phyloP scores from a whole-genome alignment of 2,888 invertebrate species.

The Operophtera brumata region DNA sequence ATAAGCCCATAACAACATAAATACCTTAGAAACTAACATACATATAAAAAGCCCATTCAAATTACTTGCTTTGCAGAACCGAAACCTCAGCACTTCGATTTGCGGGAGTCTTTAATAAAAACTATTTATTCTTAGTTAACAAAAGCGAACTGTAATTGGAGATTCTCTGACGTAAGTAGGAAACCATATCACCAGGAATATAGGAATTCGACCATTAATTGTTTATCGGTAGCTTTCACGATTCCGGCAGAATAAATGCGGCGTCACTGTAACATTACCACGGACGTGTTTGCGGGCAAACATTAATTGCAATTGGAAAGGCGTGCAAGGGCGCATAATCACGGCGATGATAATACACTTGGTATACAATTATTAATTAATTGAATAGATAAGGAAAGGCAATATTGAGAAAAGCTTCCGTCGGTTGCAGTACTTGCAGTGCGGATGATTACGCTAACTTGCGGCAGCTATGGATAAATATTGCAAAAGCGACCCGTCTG shows the following conservation, averaged over 20 bases:
- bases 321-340: slow-evolving; percentile 38
- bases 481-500: slow-evolving; percentile 49
- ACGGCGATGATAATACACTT: slow-evolving; percentile 32
- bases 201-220: slow-evolving; percentile 44
- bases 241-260: slow-evolving; percentile 34
- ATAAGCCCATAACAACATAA: too few species aligned
- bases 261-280: slow-evolving; percentile 31
- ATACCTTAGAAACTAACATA: not conserved
- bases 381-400: slow-evolving; percentile 39
- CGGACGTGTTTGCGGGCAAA: slow-evolving; percentile 21
- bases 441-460: slow-evolving; percentile 59
- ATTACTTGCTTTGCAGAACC: too few species aligned
- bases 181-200: slow-evolving; percentile 35
- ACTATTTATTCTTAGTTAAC: slow-evolving; percentile 21
- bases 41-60: too few species aligned
- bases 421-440: slow-evolving; percentile 42
- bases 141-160: slow-evolving; percentile 21
- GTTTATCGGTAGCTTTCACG: slow-evolving; percentile 39
- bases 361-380: slow-evolving; percentile 38
- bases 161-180: slow-evolving; percentile 30
- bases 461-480: slow-evolving; percentile 52
- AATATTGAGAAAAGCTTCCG: slow-evolving; percentile 55
- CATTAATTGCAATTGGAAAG: slow-evolving; percentile 36
- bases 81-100: too few species aligned
- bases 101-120: slow-evolving; percentile 17